Evolutionary conservation across 1,140 invertebrate species (phyloP), one percentile per base, ranked within the genome.

Genomic region (Drosophila repletoides): DNA sequence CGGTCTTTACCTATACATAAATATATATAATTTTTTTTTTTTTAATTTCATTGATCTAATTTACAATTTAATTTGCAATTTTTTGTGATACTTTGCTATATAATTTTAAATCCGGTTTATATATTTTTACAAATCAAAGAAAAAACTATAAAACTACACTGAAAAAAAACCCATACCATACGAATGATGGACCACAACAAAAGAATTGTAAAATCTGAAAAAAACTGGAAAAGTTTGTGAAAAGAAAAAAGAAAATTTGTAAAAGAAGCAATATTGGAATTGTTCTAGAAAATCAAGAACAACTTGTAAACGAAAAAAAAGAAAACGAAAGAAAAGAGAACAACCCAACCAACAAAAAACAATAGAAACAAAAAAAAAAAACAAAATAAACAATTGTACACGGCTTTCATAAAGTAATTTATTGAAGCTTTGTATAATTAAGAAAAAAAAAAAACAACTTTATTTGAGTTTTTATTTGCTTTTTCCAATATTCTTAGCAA

Each of bases 81-180:
- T 86, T 86, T 86, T 84, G 79, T 84, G 79, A 84, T 84, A 84
- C 80, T 84, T 86, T 86, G 80, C 80, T 84, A 86, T 86, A 86
- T 86, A 70, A 65, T 80, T 84, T 84, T 76, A 83, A 79, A 86
- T 72, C 73, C 61, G 72, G 69, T 67, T 71, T 71, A 67, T 65
- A 72, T 55, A 65, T 65, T 43, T 40, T 49, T 46, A 58, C 43
- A 70, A 77, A 55, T 61, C 22, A 36, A 55, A 80, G 76, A 61
- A 69, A 70, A 76, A 56, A 58, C 26, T 34, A n/a, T 36, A 70
- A 59, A 60, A 68, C 9, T 21, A 29, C 26, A 34, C 28, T 34
- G 48, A 66, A 53, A 63, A 38, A n/a, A n/a, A 31, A 29, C 40
- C 33, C 12, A 56, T 26, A 55, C 28, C 49, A 49, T 63, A 51